Evolutionary conservation across 2,113 vertebrate species (phyloP), one percentile per base, ranked within the genome.

Genomic region (Platycercus adscitus): DNA sequence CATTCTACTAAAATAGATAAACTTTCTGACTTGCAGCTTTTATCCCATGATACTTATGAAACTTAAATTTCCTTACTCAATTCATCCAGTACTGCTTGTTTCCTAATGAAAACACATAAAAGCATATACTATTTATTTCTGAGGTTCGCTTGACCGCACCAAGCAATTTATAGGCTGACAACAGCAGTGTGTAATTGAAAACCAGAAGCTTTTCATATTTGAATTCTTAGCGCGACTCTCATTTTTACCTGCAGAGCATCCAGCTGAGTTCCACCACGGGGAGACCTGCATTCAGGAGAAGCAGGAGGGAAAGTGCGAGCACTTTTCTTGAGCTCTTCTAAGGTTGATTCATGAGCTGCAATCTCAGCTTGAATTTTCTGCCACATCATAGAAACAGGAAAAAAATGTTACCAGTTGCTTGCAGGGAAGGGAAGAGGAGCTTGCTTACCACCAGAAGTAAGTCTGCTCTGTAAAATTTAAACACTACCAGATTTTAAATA

Each of bases 321-420:
- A 50, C 98, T 99, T 94, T 97, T 99, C 96, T 98, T 99, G 96
- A 99, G 92, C 66, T 99, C 99, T 84, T 99, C 99, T 58, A 99
- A 94, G 3, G 98, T 98, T 23, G 98, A 96, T 92, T 99, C 99
- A 43, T 99, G 99, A 80, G 98, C 97, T 46, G 98, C 96, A 28
- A 99, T 99, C 95, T 99, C 99, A 60, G 99, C 97, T 95, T 99
- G 99, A 47, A 99, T 99, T 93, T 98, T 98, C 99, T 99, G 75
- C 29, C 84, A 93, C 17, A 10, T 47, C 71, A 93, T 5, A 83
- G 19, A 65, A 86, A 41, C 6, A 71, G 49, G 10, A 47, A 88
- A 68, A 64, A 96, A 55, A 10, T 1, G 7, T 92, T 25, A 93
- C 8, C 28, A 53, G 41, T 8, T 35, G 17, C 68, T 89, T 70